Base-by-base conservation (phyloP, 1,140 invertebrate species). In the Pseudachorutes palmiensis region DNA sequence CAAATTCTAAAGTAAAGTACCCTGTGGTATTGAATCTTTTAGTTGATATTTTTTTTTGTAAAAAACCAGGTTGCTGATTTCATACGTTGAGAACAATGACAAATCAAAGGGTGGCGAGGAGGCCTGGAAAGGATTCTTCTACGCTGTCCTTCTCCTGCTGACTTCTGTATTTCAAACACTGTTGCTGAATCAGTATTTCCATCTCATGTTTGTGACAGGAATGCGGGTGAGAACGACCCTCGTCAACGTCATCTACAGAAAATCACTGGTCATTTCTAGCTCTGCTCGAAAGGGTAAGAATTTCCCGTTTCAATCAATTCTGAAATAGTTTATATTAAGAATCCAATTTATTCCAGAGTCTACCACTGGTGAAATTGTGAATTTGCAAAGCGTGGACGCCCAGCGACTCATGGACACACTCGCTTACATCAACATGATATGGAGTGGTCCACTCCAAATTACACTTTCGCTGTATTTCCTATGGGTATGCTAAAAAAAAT, bases 241-340 rank as follows among this genome's bases (percentile, higher is more conserved):
- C 31, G 93, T 94, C 5, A 90, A 91, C 70, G 86, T 93, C 58
- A 91, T 99, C 72, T 99, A 98, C 77, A 84, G 87, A 75, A 99
- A 98, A 74, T 69, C 76, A 16, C 77, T 92, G 49, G 79, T 84
- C 60, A 86, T 92, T 77, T 92, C 90, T 0, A 91, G 89, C 74
- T 79, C 83, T 0, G 86, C 89, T 0, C 82, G 88, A 68, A 91
- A 90, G 78, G 87, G 68, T 69, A 24, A 55, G 0, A 45, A 60
- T 41, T 41, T 22, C 41, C 5, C 36, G 36, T 12, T 45, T 45
- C 36, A 45, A 45, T 12, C 19, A 45, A 45, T 45, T 19, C 19
- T 45, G 9, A 45, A 45, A 62, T 36, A 36, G 19, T 19, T 12
- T n/a, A 31, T 19, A 36, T 45, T 33, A 12, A 62, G 60, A 33